Evolutionary conservation across 1,140 invertebrate genomes (phyloP), one percentile per base, ranked within the genome.

Genomic region (Linepithema humile): DNA sequence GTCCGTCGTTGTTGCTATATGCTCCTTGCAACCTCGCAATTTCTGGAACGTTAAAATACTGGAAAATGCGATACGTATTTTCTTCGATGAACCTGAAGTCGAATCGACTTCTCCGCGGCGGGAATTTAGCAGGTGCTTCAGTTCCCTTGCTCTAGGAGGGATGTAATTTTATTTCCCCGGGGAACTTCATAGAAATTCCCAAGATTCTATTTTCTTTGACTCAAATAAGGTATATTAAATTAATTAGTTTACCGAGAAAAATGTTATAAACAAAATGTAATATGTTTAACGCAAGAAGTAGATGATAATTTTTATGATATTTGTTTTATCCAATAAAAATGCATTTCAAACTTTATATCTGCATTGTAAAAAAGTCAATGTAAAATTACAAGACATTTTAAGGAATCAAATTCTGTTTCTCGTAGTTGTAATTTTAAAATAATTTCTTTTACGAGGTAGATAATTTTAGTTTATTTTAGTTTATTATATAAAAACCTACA

Each of bases 31-130:
- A 73, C 70, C 50, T 12, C 62, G 72, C 72, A 60, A 74, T 77
- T 77, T 48, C 73, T 69, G 29, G 48, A n/a, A n/a, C n/a, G 48
- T 55, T 78, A 69, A 55, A 77, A 77, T 77, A 53, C 75, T 55
- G 64, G 75, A 80, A 80, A 59, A 69, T 80, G 55, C 75, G 75
- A 69, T 69, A 69, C 75, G 75, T 53, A 69, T 45, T 78, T 77
- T 40, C 75, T 35, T 23, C 75, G 75, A 80, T 55, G 75, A 55
- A 48, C 23, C n/a, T n/a, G n/a, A n/a, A n/a, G 64, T 69, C 75
- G 75, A 69, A 23, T 80, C 48, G 64, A 69, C 48, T 69, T 80
- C 70, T 80, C 64, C 64, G 29, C 50, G 38, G 64, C 62, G 75
- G 38, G 75, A 80, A 80, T 55, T 57, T 70, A 69, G 50, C 75